phyloP scores from a whole-genome alignment of 2,888 invertebrate species.

The Magallana nippona region DNA sequence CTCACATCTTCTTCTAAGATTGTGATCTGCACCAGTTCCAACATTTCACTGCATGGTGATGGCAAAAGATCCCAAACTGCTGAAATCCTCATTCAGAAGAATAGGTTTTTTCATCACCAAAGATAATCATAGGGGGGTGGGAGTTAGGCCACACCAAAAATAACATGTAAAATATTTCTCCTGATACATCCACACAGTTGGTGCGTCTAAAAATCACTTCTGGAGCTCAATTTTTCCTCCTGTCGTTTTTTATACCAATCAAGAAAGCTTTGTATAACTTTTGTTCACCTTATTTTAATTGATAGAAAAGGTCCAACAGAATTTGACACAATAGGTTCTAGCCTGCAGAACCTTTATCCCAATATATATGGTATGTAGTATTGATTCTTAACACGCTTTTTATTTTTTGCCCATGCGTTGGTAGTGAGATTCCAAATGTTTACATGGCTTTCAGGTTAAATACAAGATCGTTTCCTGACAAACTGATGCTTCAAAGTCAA shows the following conservation, averaged over 20 bases:
- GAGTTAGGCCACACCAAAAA: neutral
- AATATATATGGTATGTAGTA: slow-evolving; percentile 8
- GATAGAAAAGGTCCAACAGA: neutral
- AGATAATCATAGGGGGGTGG: neutral
- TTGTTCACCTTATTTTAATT: neutral
- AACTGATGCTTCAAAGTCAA: neutral
- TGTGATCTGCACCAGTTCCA: slow-evolving; percentile 7
- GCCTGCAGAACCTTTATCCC: neutral
- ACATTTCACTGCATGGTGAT: slow-evolving; percentile 31
- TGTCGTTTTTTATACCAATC: neutral
- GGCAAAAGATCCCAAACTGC: slow-evolving; percentile 13
- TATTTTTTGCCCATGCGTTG: too few relatives aligned
- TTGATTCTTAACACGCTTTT: slow-evolving; percentile 8
- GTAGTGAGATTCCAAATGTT: neutral
- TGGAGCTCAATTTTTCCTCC: neutral
- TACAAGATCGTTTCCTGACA: slow-evolving; percentile 3
- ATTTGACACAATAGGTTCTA: slow-evolving; percentile 5
- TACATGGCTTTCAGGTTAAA: slow-evolving; percentile 16
- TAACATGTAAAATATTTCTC: too few relatives aligned
- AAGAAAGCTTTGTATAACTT: neutral
- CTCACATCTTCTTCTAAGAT: slow-evolving; percentile 12
- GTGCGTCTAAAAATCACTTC: too few relatives aligned
- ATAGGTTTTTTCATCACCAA: too few relatives aligned
- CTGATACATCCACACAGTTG: too few relatives aligned
- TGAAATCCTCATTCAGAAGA: slow-evolving; percentile 15